A percentile compares a stretch with the other conserved stretches of the same genome.
Conservation (phyloP, 2,797 vertebrate genomes). For the Mormyrus hasselquistii region DNA sequence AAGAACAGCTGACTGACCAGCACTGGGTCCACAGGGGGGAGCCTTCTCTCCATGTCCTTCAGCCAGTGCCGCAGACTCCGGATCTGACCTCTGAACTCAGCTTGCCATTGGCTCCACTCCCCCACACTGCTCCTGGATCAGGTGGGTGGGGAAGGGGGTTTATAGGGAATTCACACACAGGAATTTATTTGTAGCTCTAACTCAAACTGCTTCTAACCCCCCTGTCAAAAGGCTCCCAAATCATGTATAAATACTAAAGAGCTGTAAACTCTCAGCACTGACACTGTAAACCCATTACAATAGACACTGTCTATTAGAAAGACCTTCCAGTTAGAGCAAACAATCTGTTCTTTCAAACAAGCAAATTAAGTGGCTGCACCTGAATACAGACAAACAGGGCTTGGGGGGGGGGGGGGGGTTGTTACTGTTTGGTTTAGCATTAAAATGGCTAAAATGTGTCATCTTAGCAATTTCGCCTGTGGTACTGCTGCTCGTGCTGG, state of each 20-base stretch:
- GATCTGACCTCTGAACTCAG: constrained; percentile 69
- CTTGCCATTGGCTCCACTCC: constrained; percentile 55
- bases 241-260: not conserved
- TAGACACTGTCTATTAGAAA: not conserved
- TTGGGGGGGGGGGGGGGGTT: no score
- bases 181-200: not conserved
- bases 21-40: constrained; percentile 50
- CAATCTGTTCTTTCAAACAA: not conserved
- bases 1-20: constrained; percentile 50
- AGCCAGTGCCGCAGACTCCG: constrained; percentile 70
- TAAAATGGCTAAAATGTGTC: not conserved
- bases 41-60: constrained; percentile 66
- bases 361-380: not conserved
- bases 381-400: not conserved
- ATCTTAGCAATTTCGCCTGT: not conserved
- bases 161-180: not conserved
- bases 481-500: not conserved
- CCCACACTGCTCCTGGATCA: constrained; percentile 42
- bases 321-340: not conserved
- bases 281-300: not conserved
- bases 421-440: not conserved
- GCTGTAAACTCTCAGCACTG: not conserved
- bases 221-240: not conserved
- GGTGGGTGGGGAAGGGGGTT: constrained; percentile 14
- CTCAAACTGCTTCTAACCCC: not conserved